phyloP scores from a whole-genome alignment of 64 coral and sea anemone genomes.

The Pocillopora damicornis region DNA sequence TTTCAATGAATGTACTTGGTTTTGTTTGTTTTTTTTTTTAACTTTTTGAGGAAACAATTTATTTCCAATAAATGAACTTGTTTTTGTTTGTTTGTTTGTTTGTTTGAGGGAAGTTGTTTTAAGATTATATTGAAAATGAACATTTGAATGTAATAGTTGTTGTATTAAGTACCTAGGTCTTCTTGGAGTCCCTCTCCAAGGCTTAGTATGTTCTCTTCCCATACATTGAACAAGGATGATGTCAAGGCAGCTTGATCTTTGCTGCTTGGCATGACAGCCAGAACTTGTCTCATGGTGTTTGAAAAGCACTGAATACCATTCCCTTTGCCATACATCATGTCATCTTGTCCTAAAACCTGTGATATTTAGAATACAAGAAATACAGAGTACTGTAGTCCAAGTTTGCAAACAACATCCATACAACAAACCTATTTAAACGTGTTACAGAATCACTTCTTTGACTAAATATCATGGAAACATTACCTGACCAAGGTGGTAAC shows the following conservation, averaged over 20 bases:
- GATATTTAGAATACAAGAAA: background rate
- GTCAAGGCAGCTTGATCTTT: conserved; percentile 75
- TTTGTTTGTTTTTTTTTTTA: too few relatives aligned
- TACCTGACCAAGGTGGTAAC: conserved; percentile 92
- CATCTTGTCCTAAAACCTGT: conserved; percentile 72
- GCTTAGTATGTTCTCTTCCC: conserved; percentile 92
- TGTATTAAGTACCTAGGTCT: conserved; percentile 43
- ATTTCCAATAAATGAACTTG: too few relatives aligned
- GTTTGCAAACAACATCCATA: background rate
- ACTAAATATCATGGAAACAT: background rate
- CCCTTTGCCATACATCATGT: conserved; percentile 46
- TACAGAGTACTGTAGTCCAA: background rate
- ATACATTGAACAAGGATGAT: conserved; percentile 86
- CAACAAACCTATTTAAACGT: background rate
- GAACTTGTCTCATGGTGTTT: conserved; percentile 59
- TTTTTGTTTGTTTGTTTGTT: too few relatives aligned
- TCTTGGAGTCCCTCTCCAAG: conserved; percentile 77
- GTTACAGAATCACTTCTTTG: background rate
- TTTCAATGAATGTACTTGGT: too few relatives aligned
- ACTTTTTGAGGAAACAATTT: too few relatives aligned
- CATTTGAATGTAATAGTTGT: background rate
- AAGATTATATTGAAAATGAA: too few relatives aligned
- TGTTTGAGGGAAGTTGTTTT: too few relatives aligned
- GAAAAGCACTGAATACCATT: conserved; percentile 67
- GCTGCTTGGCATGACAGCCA: conserved; percentile 68